Evolutionary conservation across 2,113 vertebrate genomes (phyloP).

Genomic region (Rafetus swinhoei): DNA sequence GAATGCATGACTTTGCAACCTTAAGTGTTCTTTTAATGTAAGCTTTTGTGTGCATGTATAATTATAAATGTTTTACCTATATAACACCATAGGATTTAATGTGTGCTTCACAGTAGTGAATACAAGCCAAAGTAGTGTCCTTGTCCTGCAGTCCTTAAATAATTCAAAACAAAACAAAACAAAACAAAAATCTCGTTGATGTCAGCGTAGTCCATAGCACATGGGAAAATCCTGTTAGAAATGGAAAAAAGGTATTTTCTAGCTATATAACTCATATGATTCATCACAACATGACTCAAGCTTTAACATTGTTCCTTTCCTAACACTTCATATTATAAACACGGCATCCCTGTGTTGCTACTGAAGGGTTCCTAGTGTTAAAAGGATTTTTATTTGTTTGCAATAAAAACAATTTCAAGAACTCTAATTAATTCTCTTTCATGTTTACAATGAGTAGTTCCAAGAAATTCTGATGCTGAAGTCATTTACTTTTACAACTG

Average conservation of each 20-base stretch:
- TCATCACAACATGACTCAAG: neutral
- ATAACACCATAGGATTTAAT: neutral
- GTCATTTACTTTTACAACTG: neutral
- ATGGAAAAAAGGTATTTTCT: no score
- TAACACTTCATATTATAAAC: neutral
- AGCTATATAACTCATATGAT: neutral
- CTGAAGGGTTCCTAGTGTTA: fast-evolving
- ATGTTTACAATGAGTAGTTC: neutral
- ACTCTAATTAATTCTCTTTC: neutral
- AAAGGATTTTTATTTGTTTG: neutral
- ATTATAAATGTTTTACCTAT: conserved; percentile 11
- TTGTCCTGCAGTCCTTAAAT: neutral
- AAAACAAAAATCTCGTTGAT: neutral
- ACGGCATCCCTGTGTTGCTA: neutral
- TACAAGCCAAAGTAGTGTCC: neutral
- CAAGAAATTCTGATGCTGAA: neutral
- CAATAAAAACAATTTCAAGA: neutral
- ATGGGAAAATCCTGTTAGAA: neutral
- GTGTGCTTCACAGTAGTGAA: neutral
- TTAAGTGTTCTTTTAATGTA: neutral
- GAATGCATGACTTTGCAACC: neutral
- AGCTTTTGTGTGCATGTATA: neutral
- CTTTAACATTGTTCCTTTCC: neutral
- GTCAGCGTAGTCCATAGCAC: neutral
- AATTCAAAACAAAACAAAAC: neutral